Conservation (phyloP, 2,113 vertebrate genomes). For the Odocoileus hemionus region DNA sequence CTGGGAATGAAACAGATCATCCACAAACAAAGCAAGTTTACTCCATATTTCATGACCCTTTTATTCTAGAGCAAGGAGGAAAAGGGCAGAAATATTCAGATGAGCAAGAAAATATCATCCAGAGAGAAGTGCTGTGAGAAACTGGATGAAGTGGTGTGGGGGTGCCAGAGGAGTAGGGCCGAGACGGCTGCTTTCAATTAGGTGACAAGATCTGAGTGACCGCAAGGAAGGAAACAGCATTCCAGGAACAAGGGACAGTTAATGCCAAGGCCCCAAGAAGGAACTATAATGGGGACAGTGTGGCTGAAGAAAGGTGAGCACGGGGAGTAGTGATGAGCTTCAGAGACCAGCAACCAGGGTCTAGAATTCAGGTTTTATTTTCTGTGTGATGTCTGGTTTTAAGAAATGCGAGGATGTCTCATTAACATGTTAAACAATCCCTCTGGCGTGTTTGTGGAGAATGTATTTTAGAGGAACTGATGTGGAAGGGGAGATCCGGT, state of each 20-base stretch:
- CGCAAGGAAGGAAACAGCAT: neutral
- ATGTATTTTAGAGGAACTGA: neutral
- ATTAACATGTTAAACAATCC: fast-evolving
- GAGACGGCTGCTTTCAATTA: neutral
- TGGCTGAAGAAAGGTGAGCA: too few species aligned
- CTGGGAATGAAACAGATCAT: neutral
- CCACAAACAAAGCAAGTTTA: neutral
- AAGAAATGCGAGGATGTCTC: neutral
- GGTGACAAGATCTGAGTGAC: neutral
- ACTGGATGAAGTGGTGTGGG: too few species aligned
- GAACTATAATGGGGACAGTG: fast-evolving
- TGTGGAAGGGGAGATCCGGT: neutral
- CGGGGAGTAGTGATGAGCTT: neutral
- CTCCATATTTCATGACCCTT: neutral
- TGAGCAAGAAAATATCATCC: neutral
- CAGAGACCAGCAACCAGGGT: too few species aligned
- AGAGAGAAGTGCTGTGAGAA: neutral
- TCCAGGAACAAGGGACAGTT: neutral
- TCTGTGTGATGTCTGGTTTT: neutral
- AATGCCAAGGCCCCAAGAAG: neutral
- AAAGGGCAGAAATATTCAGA: neutral
- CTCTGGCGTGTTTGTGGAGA: fast-evolving
- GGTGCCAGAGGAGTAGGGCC: neutral
- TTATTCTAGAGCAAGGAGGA: neutral
- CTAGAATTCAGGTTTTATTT: neutral